Evolutionary conservation across 2,888 invertebrate genomes (phyloP).

Genomic region (Ormyrus labotus): DNA sequence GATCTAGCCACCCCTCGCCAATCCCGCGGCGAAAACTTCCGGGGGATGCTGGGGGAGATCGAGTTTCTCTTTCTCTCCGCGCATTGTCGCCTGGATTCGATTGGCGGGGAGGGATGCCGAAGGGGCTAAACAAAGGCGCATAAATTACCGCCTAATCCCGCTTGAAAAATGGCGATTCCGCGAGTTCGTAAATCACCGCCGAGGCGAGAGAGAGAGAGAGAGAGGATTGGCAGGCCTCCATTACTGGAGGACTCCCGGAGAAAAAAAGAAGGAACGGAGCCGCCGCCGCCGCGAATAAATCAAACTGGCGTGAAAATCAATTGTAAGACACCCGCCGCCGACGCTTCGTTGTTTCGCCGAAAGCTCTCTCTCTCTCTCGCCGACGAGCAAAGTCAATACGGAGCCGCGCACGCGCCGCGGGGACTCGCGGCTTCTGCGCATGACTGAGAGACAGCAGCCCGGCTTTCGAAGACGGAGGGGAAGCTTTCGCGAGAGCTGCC

Average conservation of each 20-base stretch:
- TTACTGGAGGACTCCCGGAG: constrained; percentile 26
- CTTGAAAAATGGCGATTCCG: constrained; percentile 25
- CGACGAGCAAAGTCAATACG: constrained; percentile 71
- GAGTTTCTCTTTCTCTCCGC: constrained; percentile 28
- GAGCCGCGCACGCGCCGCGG: constrained; percentile 66
- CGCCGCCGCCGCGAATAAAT: constrained; percentile 66
- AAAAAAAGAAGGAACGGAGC: constrained; percentile 59
- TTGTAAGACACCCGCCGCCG: constrained; percentile 67
- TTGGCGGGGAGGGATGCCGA: background rate
- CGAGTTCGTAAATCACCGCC: constrained; percentile 30
- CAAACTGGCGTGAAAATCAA: constrained; percentile 73
- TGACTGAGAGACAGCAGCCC: background rate
- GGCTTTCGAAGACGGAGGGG: no score
- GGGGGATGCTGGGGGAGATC: constrained; percentile 43
- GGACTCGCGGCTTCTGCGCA: constrained; percentile 29
- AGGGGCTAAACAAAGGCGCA: background rate
- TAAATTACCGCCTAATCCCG: constrained; percentile 1
- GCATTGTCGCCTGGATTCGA: background rate
- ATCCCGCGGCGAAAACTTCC: constrained; percentile 63
- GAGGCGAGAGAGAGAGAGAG: constrained; percentile 1
- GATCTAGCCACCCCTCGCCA: constrained; percentile 73
- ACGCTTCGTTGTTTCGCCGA: constrained; percentile 55
- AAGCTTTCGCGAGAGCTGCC: background rate
- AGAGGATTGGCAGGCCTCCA: constrained; percentile 62
- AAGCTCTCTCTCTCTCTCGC: constrained; percentile 32